Conservation (phyloP, 2,888 invertebrate species). For the Glyphotaelius pellucidus region DNA sequence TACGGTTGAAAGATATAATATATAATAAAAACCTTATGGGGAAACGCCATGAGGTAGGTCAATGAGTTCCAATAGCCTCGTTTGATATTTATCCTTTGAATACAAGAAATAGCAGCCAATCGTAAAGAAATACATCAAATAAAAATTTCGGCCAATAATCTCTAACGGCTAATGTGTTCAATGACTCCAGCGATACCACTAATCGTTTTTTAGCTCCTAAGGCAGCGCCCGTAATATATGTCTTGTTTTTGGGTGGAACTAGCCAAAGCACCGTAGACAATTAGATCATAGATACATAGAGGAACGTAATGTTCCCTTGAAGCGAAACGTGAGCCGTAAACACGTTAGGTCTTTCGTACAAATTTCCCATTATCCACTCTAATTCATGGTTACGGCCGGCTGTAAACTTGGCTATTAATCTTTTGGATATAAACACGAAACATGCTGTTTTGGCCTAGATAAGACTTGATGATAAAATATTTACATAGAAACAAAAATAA, state of each 20-base stretch:
- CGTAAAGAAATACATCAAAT: neutral
- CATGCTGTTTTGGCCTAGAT: neutral
- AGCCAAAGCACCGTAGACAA: neutral
- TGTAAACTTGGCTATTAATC: conserved; percentile 25
- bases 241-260: neutral
- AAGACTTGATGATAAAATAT: neutral
- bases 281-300: conserved; percentile 2
- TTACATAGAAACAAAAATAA: neutral
- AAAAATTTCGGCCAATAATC: neutral
- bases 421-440: neutral
- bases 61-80: neutral
- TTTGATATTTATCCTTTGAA: neutral
- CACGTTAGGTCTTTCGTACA: conserved; percentile 14
- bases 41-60: neutral
- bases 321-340: conserved; percentile 22
- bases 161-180: neutral
- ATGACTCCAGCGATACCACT: neutral
- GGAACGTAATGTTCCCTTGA: neutral
- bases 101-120: neutral
- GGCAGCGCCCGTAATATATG: neutral
- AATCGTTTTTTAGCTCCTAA: neutral
- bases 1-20: neutral
- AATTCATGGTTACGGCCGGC: conserved; percentile 21
- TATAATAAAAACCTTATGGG: neutral
- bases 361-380: conserved; percentile 35